Base-by-base conservation (phyloP, 2,113 vertebrate species). In the Channa maculata region DNA sequence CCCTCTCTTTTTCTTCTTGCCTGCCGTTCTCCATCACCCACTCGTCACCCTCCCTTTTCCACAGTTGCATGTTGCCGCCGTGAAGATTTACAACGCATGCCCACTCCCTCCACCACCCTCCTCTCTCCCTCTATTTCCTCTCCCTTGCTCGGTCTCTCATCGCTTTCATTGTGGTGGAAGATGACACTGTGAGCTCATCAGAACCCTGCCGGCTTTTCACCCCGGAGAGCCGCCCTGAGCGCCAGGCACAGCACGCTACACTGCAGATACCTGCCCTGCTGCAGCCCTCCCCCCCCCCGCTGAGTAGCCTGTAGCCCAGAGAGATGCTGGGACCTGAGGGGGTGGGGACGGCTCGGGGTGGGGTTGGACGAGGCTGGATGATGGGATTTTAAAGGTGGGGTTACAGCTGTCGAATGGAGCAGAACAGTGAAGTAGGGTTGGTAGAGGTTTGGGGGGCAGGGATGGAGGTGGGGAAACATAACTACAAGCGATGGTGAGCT, bases 31-130 rank as follows among this genome's bases (percentile, higher is more conserved):
- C 89, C 82, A 87, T 91, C 92, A 89, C 75, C 86, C 70, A 64
- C 85, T 85, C 66, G 58, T 83, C 86, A 79, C 78, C 86, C 85
- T 84, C 93, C 78, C 76, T 72, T 75, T 74, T 76, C 81, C 43
- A 41, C 33, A 65, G 52, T 60, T 63, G 83, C 71, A 75, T 95
- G 96, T 97, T 96, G 96, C 95, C 94, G 96, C 95, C 94, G 96
- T 95, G 95, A 95, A 96, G 95, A 96, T 96, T 96, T 97, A 96
- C 94, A 96, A 96, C 94, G 92, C 94, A 92, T 24, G 75, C 79
- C 88, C 86, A 75, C 91, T 89, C 85, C 77, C 80, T 84, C 78
- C 65, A 57, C 71, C 80, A 1, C 75, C 72, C 73, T 52, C 60
- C 70, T 63, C 61, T 53, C 69, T 52, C 51, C 36, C 46, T 66